These are phyloP conservation scores for zebrafish (Danio rerio) DNA, from an alignment of 2,113 vertebrate species.

Conservation along the genomic window GRCz12tu NC_133200.1:26802501-26803000, in stretches of 20 bases:
- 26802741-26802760: constrained; percentile 99
- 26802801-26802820: constrained; percentile 99
- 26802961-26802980: constrained; percentile 92
- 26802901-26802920: constrained; percentile 75
- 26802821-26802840: constrained; percentile 98
- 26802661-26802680: constrained; percentile 98
- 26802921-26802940: constrained; percentile 72
- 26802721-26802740: constrained; percentile 99
- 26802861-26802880: constrained; percentile 92
- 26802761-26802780: constrained; percentile 97
- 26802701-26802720: constrained; percentile 99
- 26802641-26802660: constrained; percentile 99
- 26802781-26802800: constrained; percentile 98
- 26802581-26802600: constrained; percentile 86
- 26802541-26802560: background rate
- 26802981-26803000: constrained; percentile 93
- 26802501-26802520: too few species aligned
- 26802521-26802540: background rate
- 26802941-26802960: constrained; percentile 84
- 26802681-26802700: constrained; percentile 99
- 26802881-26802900: constrained; percentile 94
- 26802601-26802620: constrained; percentile 92
- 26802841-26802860: constrained; percentile 99
- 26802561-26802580: background rate
- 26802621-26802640: constrained; percentile 99